Percentiles rank a stretch among this genome's conserved stretches.
phyloP scores from a whole-genome alignment of 64 coral and sea anemone genomes.

The Actinia tenebrosa region DNA sequence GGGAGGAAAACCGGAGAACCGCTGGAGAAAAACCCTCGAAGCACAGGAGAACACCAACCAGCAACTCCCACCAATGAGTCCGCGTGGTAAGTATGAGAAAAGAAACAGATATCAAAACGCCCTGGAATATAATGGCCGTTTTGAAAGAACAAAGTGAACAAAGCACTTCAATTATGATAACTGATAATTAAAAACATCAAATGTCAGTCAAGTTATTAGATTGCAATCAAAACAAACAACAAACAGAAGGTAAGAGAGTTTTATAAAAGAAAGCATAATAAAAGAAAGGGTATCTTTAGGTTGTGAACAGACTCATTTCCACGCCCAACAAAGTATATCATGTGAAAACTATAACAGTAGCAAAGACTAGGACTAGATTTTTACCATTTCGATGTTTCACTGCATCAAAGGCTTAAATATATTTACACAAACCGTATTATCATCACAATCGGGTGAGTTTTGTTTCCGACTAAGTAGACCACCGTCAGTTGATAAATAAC shows the following conservation, averaged over 20 bases:
- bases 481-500: neutral
- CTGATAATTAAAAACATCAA: neutral
- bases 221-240: neutral
- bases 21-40: too few species aligned
- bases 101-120: too few species aligned
- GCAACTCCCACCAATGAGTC: too few species aligned
- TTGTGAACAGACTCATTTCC: neutral
- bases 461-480: neutral
- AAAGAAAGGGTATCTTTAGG: neutral
- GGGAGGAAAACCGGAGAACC: too few species aligned
- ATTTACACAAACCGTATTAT: conserved; percentile 1
- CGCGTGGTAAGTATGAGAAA: too few species aligned
- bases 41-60: too few species aligned
- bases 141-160: neutral
- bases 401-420: conserved; percentile 8
- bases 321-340: neutral
- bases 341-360: neutral
- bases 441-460: neutral
- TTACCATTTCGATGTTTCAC: neutral
- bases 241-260: neutral
- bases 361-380: neutral
- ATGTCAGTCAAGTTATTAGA: neutral
- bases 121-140: neutral
- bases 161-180: neutral
- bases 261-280: neutral